Evolutionary conservation across 2,113 vertebrate genomes (phyloP).

Genomic region (Bettongia penicillata): DNA sequence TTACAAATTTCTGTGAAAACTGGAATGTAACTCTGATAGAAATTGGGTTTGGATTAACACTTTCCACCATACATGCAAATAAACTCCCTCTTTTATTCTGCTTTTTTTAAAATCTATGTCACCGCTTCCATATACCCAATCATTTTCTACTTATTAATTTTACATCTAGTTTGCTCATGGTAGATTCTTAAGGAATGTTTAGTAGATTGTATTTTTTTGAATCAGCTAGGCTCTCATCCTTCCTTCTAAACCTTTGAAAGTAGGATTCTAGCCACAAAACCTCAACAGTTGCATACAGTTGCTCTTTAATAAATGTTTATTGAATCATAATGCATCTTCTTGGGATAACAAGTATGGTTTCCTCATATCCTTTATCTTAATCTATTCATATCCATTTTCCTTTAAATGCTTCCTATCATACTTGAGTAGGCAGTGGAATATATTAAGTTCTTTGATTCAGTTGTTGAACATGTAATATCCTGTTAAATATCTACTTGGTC

Average conservation of each 20-base stretch:
- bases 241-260: neutral
- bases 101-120: neutral
- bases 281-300: neutral
- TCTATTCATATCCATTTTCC: neutral
- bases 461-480: conserved; percentile 63
- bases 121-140: neutral
- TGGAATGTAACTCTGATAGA: neutral
- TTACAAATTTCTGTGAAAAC: neutral
- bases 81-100: neutral
- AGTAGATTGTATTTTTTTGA: neutral
- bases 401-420: neutral
- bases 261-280: neutral
- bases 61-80: neutral
- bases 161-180: neutral
- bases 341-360: neutral
- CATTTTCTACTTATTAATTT: neutral
- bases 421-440: conserved; percentile 55
- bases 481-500: conserved; percentile 72
- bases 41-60: neutral
- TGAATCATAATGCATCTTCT: neutral
- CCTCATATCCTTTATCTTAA: neutral
- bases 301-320: neutral
- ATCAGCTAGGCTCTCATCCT: neutral
- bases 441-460: conserved; percentile 66
- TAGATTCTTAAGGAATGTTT: neutral